Evolutionary conservation across 2,888 invertebrate species (phyloP).

Genomic region (Epicampocera succincta): DNA sequence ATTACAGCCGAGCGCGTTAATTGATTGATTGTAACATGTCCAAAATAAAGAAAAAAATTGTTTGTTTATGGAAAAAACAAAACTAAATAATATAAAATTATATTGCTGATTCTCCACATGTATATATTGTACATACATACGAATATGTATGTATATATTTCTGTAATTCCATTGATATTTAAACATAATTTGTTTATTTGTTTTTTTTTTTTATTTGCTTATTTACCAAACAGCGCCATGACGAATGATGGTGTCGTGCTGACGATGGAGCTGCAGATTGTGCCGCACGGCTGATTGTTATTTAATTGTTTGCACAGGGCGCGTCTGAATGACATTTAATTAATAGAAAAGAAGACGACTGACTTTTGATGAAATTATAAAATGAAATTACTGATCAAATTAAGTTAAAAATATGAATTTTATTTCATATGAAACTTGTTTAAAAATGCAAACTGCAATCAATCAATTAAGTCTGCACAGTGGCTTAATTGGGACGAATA

Average conservation of each 20-base stretch:
- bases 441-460: too few relatives aligned
- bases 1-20: constrained; percentile 1
- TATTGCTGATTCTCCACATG: constrained; percentile 42
- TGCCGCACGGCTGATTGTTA: constrained; percentile 51
- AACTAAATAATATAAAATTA: constrained; percentile 38
- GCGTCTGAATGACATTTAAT: constrained; percentile 40
- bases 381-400: constrained; percentile 15
- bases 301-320: constrained; percentile 54
- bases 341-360: background rate
- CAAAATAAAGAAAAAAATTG: background rate
- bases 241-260: constrained; percentile 2
- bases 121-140: background rate
- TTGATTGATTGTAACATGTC: constrained; percentile 14
- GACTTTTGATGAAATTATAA: constrained; percentile 3
- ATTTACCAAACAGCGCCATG: constrained; percentile 7
- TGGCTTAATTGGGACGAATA: too few relatives aligned
- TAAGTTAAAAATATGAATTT: background rate
- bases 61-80: background rate
- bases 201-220: constrained; percentile 13
- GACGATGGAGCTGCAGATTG: constrained; percentile 33
- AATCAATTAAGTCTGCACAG: too few relatives aligned
- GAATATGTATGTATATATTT: too few relatives aligned
- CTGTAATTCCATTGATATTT: constrained; percentile 33
- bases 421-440: too few relatives aligned
- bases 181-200: constrained; percentile 30